Evolutionary conservation across 2,113 vertebrate genomes (phyloP), one percentile per base, ranked within the genome.

Genomic region (Upupa epops): DNA sequence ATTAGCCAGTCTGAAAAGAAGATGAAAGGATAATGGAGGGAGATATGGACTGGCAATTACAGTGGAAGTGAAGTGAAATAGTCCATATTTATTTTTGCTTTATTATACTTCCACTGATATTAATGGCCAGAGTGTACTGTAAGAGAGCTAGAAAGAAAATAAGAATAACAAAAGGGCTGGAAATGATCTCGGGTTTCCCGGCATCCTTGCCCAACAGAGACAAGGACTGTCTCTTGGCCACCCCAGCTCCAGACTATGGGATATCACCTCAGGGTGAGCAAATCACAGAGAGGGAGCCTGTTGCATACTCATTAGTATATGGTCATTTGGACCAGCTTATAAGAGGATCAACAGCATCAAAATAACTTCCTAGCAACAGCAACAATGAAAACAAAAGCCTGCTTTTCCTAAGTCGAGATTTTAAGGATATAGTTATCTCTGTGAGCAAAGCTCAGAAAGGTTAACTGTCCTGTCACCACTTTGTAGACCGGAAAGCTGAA

Each of bases 21-120:
- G 96, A 97, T 96, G 96, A 97, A 97, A 97, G 95, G 94, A 96
- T 96, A 96, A 97, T 83, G 74, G 80, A 88, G 24, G 34, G 56
- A 90, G 79, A 91, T 91, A 72, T 2, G 8, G 63, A 49, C 60
- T 90, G 68, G 52, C 85, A 94, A 63, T 88, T 93, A 66, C 26
- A 77, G 28, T 29, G 75, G 42, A 82, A 96, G 59, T n/a, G 22
- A 93, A 90, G 65, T 65, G 20, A 90, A 88, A 87, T n/a, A 79
- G 42, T n/a, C 70, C 14, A 3, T 55, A 88, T 91, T 95, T 92
- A 84, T 77, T 91, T 88, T 72, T 73, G 20, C 40, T 24, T 95
- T 78, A n/a, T 77, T 78, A 81, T 83, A 68, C 72, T 72, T 60
- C 20, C 72, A 71, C 36, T 66, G 63, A 85, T 48, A 80, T 55